phyloP scores from a whole-genome alignment of 1,140 invertebrate genomes.

The Hirudo medicinalis region DNA sequence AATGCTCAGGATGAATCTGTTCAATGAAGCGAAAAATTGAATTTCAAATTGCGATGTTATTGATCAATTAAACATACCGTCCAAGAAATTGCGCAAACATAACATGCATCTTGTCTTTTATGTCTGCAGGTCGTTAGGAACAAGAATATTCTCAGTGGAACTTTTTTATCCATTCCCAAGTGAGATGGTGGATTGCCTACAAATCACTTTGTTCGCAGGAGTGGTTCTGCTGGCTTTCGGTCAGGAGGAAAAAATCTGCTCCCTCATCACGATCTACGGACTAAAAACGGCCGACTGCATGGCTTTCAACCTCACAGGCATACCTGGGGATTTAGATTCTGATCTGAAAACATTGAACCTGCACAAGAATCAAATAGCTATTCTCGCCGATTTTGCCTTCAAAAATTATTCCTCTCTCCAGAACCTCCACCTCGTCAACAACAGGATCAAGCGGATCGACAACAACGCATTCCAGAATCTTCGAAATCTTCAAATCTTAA shows the following conservation, averaged over 20 bases:
- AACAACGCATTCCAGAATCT: slow-evolving; percentile 28
- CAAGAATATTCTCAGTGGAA: too few species aligned
- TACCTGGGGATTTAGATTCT: slow-evolving; percentile 30
- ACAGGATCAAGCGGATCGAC: slow-evolving; percentile 28
- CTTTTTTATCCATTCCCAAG: too few species aligned
- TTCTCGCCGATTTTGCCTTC: slow-evolving; percentile 27
- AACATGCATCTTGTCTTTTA: too few species aligned
- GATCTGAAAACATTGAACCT: slow-evolving; percentile 25
- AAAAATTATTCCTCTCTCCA: slow-evolving; percentile 28
- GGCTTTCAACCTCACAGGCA: slow-evolving; percentile 22
- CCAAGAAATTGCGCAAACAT: too few species aligned
- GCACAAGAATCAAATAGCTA: slow-evolving; percentile 27
- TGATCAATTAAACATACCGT: too few species aligned
- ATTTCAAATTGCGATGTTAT: too few species aligned
- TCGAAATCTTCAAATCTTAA: slow-evolving; percentile 27
- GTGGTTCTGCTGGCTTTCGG: too few species aligned
- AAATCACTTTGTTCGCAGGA: too few species aligned
- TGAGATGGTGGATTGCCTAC: too few species aligned
- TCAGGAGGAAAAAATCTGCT: not conserved
- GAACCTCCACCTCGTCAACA: slow-evolving; percentile 30
- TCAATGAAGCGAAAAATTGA: too few species aligned
- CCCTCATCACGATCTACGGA: slow-evolving; percentile 14
- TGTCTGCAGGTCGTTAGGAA: too few species aligned
- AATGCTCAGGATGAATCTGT: too few species aligned
- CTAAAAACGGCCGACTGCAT: slow-evolving; percentile 31